A percentile compares a stretch with the other conserved stretches of the same genome.
Evolutionary conservation across 1,140 invertebrate species (phyloP).

Genomic region (Ooceraea biroi): DNA sequence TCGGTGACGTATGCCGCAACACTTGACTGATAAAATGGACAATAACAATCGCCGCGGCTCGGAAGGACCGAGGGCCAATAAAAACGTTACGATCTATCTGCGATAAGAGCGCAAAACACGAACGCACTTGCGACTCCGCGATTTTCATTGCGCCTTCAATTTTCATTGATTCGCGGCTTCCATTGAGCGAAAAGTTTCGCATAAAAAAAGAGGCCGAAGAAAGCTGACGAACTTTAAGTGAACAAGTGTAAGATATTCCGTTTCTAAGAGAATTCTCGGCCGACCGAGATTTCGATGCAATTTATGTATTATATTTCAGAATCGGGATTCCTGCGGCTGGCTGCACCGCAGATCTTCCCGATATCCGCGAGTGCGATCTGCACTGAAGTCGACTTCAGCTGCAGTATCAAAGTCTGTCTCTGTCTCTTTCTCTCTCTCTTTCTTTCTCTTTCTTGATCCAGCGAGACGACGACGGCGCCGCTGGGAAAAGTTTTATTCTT

Average conservation of each 20-base stretch:
- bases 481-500: slow-evolving; percentile 38
- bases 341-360: neutral
- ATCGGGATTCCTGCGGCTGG: too few species aligned
- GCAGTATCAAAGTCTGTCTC: neutral
- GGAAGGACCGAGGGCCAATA: neutral
- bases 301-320: too few species aligned
- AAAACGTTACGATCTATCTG: slow-evolving; percentile 5
- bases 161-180: neutral
- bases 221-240: neutral
- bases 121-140: neutral
- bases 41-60: slow-evolving; percentile 37
- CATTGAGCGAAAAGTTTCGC: neutral
- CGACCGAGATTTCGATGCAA: neutral
- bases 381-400: neutral
- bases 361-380: neutral
- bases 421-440: slow-evolving; percentile 1
- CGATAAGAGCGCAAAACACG: neutral
- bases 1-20: slow-evolving; percentile 22
- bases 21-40: slow-evolving; percentile 15
- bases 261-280: neutral
- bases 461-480: slow-evolving; percentile 16
- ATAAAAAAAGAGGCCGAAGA: neutral
- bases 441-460: neutral
- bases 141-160: neutral
- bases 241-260: neutral